Evolutionary conservation across 2,888 invertebrate species (phyloP).

Genomic region (Heteromurus nitidus): DNA sequence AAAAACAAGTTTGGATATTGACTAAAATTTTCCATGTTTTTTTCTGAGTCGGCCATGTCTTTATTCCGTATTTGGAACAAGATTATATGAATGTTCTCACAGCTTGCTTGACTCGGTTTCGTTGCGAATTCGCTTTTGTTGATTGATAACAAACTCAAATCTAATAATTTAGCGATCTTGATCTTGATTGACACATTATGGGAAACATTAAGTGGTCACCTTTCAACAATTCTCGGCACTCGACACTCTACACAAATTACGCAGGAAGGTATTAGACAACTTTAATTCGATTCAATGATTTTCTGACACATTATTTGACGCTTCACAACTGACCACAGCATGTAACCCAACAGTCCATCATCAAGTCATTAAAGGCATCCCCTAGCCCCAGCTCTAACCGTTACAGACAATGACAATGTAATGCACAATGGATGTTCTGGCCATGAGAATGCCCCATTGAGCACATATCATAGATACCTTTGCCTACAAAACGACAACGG

Average conservation of each 20-base stretch:
- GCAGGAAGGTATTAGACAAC: not conserved
- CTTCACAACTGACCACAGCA: conserved; percentile 9
- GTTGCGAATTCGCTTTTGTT: not conserved
- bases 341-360: conserved; percentile 17
- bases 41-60: too few species aligned
- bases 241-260: not conserved
- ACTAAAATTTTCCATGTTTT: too few species aligned
- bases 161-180: conserved; percentile 16
- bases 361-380: not conserved
- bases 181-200: conserved; percentile 45
- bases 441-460: conserved; percentile 57
- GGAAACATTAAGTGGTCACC: not conserved
- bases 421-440: conserved; percentile 41
- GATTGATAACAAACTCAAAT: not conserved
- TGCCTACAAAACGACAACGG: conserved; percentile 15
- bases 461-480: conserved; percentile 26
- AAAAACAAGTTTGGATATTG: too few species aligned
- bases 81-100: too few species aligned
- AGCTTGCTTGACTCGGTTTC: too few species aligned
- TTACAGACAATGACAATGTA: conserved; percentile 16
- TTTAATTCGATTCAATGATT: not conserved
- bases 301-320: conserved; percentile 13
- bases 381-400: not conserved
- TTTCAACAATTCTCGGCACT: not conserved
- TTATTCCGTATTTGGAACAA: too few species aligned